Evolutionary conservation across 2,797 vertebrate species (phyloP), one percentile per base, ranked within the genome.

Genomic region (Amphiprion clarkii): DNA sequence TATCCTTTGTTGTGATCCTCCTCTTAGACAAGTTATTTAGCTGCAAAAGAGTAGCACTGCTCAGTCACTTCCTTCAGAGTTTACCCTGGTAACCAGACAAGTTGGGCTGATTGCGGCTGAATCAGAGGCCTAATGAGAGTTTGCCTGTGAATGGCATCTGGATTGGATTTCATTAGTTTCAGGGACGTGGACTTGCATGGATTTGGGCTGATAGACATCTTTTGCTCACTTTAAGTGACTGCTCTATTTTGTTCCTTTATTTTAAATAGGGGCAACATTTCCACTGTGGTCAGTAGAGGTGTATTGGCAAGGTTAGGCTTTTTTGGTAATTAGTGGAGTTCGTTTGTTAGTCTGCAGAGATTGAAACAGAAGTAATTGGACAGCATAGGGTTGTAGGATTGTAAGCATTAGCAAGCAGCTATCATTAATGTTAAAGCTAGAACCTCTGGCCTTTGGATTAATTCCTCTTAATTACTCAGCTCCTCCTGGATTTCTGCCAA

Each of bases 381-480:
- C 39, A 42, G 29, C 25, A 27, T 25, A 46, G 27, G 42, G 21
- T 21, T 21, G 27, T 46, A 48, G 52, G 16, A 72, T 36, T 3
- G 9, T 2, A 40, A 27, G 12, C 48, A 33, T 56, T 25, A 76
- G 56, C 36, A 54, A 16, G 6, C 17, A 55, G 66, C 67, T 60
- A 39, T 76, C 71, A 4, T 33, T 63, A 49, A 62, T 71, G 72
- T 57, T 40, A 69, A 73, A 67, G 74, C 29, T 48, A 8, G 53
- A 39, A 70, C 63, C 80, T 82, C 56, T 61, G 66, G n/a, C 31
- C 59, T 36, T 52, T 63, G 8, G 25, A 57, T 42, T 74, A 78
- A 79, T 76, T 76, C 64, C 16, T 70, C 67, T 70, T 78, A 80
- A 80, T 87, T 78, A 84, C 68, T 71, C 51, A 67, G 53, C 51